A percentile compares a stretch with the other conserved stretches of the same genome.
phyloP scores from a whole-genome alignment of 2,888 invertebrate species.

The Lithophane ornitopus region DNA sequence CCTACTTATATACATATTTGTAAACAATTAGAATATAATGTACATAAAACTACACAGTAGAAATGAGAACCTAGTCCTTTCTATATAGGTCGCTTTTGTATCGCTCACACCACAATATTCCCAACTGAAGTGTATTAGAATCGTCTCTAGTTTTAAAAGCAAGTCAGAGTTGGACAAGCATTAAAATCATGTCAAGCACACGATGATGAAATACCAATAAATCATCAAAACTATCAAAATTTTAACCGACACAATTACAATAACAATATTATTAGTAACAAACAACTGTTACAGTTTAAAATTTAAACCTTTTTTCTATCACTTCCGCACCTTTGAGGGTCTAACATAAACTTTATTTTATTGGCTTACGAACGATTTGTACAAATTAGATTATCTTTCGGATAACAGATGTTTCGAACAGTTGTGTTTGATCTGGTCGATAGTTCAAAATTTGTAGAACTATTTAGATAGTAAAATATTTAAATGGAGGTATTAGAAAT shows the following conservation, averaged over 20 bases:
- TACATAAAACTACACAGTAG: not conserved
- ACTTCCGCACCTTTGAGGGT: constrained; percentile 66
- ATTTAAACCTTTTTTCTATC: constrained; percentile 67
- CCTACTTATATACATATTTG: too few species aligned
- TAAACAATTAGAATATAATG: too few species aligned
- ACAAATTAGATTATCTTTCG: constrained; percentile 85
- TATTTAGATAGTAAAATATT: constrained; percentile 48
- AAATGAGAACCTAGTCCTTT: not conserved
- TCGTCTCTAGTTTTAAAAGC: too few species aligned
- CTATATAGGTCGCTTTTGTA: not conserved
- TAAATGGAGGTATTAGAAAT: constrained; percentile 14
- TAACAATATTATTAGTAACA: constrained; percentile 51
- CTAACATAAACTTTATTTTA: constrained; percentile 77
- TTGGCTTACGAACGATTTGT: constrained; percentile 80
- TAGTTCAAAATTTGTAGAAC: constrained; percentile 30
- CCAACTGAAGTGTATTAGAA: too few species aligned
- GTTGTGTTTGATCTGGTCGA: constrained; percentile 71
- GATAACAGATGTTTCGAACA: constrained; percentile 75
- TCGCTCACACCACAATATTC: not conserved
- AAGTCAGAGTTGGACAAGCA: too few species aligned
- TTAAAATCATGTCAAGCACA: not conserved
- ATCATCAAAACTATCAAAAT: constrained; percentile 39
- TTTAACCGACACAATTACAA: constrained; percentile 41
- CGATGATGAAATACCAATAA: constrained; percentile 7
- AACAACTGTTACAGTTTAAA: constrained; percentile 70